Conservation (phyloP, 2,797 vertebrate genomes). For the Acestrorhynchus altus region DNA sequence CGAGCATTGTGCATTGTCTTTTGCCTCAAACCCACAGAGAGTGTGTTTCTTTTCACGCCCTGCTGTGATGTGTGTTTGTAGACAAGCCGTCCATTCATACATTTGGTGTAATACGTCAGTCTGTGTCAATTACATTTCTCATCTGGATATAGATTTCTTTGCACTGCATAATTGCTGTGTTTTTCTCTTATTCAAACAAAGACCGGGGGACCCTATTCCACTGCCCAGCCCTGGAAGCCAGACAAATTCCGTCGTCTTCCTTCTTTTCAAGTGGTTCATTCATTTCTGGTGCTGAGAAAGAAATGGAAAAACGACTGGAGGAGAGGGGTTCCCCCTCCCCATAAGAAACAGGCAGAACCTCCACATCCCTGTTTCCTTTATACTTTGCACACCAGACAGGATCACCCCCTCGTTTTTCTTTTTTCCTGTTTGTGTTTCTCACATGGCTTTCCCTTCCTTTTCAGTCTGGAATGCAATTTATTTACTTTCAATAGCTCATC, state of each 20-base stretch:
- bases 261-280: slow-evolving; percentile 8
- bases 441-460: slow-evolving; percentile 36
- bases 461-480: slow-evolving; percentile 59
- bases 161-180: slow-evolving; percentile 44
- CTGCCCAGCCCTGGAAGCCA: slow-evolving; percentile 6
- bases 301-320: slow-evolving; percentile 19
- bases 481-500: slow-evolving; percentile 65
- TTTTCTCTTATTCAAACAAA: slow-evolving; percentile 44
- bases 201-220: slow-evolving; percentile 15
- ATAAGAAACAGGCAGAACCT: slow-evolving; percentile 67
- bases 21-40: slow-evolving; percentile 51
- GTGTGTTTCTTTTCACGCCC: slow-evolving; percentile 62
- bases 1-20: slow-evolving; percentile 57
- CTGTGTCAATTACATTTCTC: slow-evolving; percentile 64
- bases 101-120: slow-evolving; percentile 21
- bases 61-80: slow-evolving; percentile 1
- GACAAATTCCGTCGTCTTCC: slow-evolving; percentile 11
- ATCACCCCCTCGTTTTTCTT: slow-evolving; percentile 63
- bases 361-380: slow-evolving; percentile 34
- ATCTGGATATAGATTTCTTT: slow-evolving; percentile 33
- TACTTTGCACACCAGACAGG: slow-evolving; percentile 68
- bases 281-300: slow-evolving; percentile 15
- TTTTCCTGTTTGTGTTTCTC: slow-evolving; percentile 40
- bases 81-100: slow-evolving; percentile 38
- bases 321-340: slow-evolving; percentile 41